Base-by-base conservation (phyloP, 2,888 invertebrate genomes). In the Lasioglossum oenotherae region DNA sequence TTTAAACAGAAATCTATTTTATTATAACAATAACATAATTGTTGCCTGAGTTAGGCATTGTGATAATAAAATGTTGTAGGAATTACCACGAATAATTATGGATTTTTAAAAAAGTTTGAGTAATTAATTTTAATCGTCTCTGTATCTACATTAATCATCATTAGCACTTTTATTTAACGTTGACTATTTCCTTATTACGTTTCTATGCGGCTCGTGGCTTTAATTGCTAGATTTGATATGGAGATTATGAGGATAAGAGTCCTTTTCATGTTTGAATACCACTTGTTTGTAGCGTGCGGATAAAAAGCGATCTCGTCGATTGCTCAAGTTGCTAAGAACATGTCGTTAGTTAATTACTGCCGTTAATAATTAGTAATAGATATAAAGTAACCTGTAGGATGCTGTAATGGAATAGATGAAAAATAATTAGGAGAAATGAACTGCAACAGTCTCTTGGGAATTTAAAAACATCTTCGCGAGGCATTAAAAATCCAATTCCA, bases 301-400 rank as follows among this genome's bases (percentile, higher is more conserved):
- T 53, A 53, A 53, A 53, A 53, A 53, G 53, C 49, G 23, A 49
- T 23, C 49, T 49, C 49, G 49, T 53, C n/a, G 23, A 53, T 53
- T 53, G 53, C 53, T 53, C 53, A 53, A 53, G 53, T 53, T n/a
- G n/a, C 53, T 53, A 53, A 53, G n/a, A 53, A 53, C n/a, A 53
- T 3, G n/a, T 23, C 23, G 19, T 53, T 53, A 53, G 53, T 53
- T 53, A 53, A 53, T 53, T 53, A n/a, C 53, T 3, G 0, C n/a
- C 23, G n/a, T 53, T 53, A 53, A 53, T 53, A 53, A 23, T 53
- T 53, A 53, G 53, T 53, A 57, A 57, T 12, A n/a, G 57, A 57
- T 57, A n/a, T n/a, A 57, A 57, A 57, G n/a, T 57, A 57, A 53
- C 3, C n/a, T n/a, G 53, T 2, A n/a, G 57, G n/a, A 57, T 57